Conservation (phyloP, 2,113 vertebrate species). For the Mustela lutreola region DNA sequence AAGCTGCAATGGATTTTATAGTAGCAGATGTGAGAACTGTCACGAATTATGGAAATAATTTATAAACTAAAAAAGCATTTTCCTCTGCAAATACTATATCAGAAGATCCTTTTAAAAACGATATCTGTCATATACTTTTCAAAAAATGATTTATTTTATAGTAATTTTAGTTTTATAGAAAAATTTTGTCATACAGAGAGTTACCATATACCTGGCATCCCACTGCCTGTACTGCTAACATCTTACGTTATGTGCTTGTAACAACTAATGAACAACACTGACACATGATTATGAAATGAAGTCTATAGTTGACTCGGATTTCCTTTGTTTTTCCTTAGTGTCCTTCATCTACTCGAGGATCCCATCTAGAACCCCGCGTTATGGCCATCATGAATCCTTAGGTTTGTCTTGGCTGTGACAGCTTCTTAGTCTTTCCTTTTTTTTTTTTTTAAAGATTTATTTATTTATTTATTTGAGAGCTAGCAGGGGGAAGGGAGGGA, state of each 20-base stretch:
- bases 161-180: conserved; percentile 46
- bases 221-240: not conserved
- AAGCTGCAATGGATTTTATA: conserved; percentile 87
- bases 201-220: not conserved
- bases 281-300: not conserved
- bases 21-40: conserved; percentile 92
- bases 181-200: not conserved
- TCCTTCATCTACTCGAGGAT: not conserved
- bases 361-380: not conserved
- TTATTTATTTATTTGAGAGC: not conserved
- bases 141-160: conserved; percentile 61
- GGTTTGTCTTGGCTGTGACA: not conserved
- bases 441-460: not conserved
- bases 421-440: not conserved
- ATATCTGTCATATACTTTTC: not conserved
- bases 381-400: not conserved
- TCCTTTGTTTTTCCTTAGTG: not conserved
- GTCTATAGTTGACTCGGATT: not conserved
- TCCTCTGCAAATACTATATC: conserved; percentile 73
- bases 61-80: conserved; percentile 81
- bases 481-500: not conserved
- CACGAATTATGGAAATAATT: conserved; percentile 88
- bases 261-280: not conserved
- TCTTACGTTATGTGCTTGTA: not conserved
- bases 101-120: conserved; percentile 52